These are phyloP conservation scores for Palythoa grandiflora DNA, from an alignment of 92 coral and sea anemone species.

Conservation along the genomic window DNA sequence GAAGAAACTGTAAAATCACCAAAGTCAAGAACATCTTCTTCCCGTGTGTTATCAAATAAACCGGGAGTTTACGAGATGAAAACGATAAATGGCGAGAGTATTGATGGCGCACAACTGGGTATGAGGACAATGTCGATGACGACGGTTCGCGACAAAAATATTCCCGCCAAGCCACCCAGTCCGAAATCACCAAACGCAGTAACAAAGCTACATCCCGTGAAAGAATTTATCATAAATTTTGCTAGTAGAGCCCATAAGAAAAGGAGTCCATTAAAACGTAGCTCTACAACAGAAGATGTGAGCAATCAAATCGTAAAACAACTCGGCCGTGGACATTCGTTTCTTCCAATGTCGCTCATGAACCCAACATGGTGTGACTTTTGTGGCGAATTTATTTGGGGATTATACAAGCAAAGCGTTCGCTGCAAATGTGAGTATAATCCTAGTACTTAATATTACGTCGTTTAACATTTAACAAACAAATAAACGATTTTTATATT, in stretches of 20 bases:
- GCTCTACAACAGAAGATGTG: conserved; percentile 72
- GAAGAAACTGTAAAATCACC: conserved; percentile 5
- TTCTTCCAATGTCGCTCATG: conserved; percentile 76
- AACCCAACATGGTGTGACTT: conserved; percentile 99
- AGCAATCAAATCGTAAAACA: conserved; percentile 72
- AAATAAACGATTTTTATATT: not conserved
- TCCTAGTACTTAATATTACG: not conserved
- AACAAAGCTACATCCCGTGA: conserved; percentile 74
- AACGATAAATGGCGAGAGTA: conserved; percentile 29
- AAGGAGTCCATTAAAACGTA: conserved; percentile 66
- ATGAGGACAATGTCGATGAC: conserved; percentile 74
- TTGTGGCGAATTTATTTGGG: conserved; percentile 99
- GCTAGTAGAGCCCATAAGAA: conserved; percentile 82
- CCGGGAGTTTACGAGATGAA: conserved; percentile 50
- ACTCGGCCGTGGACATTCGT: conserved; percentile 90
- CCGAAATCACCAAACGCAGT: conserved; percentile 51
- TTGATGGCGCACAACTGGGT: conserved; percentile 41
- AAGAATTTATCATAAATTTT: conserved; percentile 89
- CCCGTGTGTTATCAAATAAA: conserved; percentile 23
- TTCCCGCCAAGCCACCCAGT: conserved; percentile 49
- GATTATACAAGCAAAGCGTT: conserved; percentile 90
- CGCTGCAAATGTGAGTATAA: conserved; percentile 95
- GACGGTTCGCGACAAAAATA: conserved; percentile 63
- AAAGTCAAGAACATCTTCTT: conserved; percentile 22
- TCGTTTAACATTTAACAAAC: not conserved